Conservation (phyloP, 1,140 invertebrate genomes). For the Lepidurus couesii region DNA sequence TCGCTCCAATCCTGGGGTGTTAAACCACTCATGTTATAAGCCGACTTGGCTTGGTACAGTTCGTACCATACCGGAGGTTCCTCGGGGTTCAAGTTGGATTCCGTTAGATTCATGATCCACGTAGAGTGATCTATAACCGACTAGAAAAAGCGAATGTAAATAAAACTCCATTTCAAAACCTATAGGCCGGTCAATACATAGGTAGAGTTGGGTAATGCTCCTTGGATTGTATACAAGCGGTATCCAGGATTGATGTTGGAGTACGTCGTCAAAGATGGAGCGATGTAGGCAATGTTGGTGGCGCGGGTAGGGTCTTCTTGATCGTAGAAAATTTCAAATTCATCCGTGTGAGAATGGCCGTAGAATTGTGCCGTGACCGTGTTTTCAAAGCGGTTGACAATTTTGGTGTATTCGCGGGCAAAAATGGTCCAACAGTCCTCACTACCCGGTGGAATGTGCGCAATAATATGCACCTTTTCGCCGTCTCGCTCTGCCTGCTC, state of each 20-base stretch:
- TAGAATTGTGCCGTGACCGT: slow-evolving; percentile 72
- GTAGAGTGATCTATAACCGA: slow-evolving; percentile 61
- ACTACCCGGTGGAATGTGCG: slow-evolving; percentile 70
- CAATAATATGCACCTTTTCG: slow-evolving; percentile 70
- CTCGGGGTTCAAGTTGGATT: slow-evolving; percentile 29
- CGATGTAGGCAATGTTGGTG: slow-evolving; percentile 45
- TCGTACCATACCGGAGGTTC: slow-evolving; percentile 57
- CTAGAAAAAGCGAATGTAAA: slow-evolving; percentile 25
- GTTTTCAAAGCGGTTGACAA: slow-evolving; percentile 55
- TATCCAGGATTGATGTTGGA: slow-evolving; percentile 71
- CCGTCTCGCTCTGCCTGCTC: slow-evolving; percentile 51
- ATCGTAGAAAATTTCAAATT: slow-evolving; percentile 61
- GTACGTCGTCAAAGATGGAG: slow-evolving; percentile 46
- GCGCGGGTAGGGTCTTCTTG: slow-evolving; percentile 48
- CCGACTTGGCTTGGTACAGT: slow-evolving; percentile 61
- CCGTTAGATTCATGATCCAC: slow-evolving; percentile 64
- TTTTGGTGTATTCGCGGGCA: slow-evolving; percentile 57
- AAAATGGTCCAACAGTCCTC: slow-evolving; percentile 60
- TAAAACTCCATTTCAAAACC: slow-evolving; percentile 41
- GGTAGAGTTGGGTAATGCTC: slow-evolving; percentile 36
- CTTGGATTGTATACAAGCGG: slow-evolving; percentile 63
- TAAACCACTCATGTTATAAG: slow-evolving; percentile 52
- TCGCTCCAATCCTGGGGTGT: slow-evolving; percentile 43
- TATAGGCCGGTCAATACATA: slow-evolving; percentile 36
- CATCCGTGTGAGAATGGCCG: slow-evolving; percentile 72